Evolutionary conservation across 2,797 vertebrate genomes (phyloP).

Genomic region (Sebastes kiyomatsui): DNA sequence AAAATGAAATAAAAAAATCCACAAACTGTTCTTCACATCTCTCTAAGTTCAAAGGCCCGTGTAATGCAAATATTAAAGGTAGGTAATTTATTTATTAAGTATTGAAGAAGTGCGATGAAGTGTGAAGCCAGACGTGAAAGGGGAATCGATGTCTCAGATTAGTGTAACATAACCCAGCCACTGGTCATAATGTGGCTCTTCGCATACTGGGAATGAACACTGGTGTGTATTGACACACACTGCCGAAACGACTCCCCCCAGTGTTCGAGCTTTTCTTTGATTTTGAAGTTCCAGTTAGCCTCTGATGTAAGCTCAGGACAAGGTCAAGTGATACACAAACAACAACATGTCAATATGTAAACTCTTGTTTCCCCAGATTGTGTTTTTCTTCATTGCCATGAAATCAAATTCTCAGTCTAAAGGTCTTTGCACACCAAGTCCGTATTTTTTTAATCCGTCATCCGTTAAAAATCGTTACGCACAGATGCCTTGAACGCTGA

Average conservation of each 20-base stretch:
- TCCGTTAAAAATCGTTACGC: too few species aligned
- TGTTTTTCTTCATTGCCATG: neutral
- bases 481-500: too few species aligned
- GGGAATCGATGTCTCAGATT: constrained; percentile 9
- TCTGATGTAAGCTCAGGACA: constrained; percentile 7
- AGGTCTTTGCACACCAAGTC: too few species aligned
- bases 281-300: too few species aligned
- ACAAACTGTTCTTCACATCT: neutral
- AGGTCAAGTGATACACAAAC: constrained; percentile 41
- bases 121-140: neutral
- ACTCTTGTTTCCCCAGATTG: constrained; percentile 4
- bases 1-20: neutral
- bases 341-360: constrained; percentile 29
- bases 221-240: constrained; percentile 25
- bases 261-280: too few species aligned
- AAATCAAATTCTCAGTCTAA: neutral
- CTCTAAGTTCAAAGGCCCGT: neutral
- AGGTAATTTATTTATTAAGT: neutral
- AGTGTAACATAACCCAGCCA: neutral
- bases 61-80: neutral
- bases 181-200: neutral
- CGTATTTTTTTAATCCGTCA: too few species aligned
- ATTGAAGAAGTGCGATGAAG: neutral
- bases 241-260: constrained; percentile 19
- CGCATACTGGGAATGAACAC: neutral